Evolutionary conservation across 2,113 vertebrate species (phyloP).

Genomic region (Rhipidura dahli): DNA sequence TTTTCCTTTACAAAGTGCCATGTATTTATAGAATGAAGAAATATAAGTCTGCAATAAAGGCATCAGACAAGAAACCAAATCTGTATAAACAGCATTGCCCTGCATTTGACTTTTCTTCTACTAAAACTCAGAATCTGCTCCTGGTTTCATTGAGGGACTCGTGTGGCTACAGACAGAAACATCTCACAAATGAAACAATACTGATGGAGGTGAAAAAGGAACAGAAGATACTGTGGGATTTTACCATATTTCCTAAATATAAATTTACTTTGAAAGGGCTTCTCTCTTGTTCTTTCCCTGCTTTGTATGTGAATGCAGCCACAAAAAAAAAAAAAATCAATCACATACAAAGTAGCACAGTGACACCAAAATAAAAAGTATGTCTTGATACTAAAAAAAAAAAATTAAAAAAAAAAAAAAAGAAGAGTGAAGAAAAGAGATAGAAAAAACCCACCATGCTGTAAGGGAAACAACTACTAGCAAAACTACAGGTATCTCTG

Average conservation of each 20-base stretch:
- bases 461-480: not conserved
- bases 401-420: too few relatives aligned
- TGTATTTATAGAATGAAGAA: conserved; percentile 6
- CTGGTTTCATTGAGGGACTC: not conserved
- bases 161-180: not conserved
- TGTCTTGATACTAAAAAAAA: not conserved
- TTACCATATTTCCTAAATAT: not conserved
- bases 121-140: not conserved
- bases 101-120: not conserved
- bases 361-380: not conserved
- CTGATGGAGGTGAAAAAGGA: not conserved
- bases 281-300: not conserved
- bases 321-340: not conserved
- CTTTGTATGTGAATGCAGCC: not conserved
- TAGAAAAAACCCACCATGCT: fast-evolving
- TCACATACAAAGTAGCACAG: not conserved
- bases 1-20: not conserved
- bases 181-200: not conserved
- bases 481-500: not conserved
- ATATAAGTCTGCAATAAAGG: not conserved
- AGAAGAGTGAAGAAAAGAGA: not conserved
- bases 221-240: not conserved
- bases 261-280: not conserved
- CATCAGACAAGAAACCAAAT: not conserved
- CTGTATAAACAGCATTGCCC: not conserved